A percentile compares a stretch with the other conserved stretches of the same genome.
phyloP scores from a whole-genome alignment of 2,113 vertebrate genomes.

The Chrysochloris asiatica region DNA sequence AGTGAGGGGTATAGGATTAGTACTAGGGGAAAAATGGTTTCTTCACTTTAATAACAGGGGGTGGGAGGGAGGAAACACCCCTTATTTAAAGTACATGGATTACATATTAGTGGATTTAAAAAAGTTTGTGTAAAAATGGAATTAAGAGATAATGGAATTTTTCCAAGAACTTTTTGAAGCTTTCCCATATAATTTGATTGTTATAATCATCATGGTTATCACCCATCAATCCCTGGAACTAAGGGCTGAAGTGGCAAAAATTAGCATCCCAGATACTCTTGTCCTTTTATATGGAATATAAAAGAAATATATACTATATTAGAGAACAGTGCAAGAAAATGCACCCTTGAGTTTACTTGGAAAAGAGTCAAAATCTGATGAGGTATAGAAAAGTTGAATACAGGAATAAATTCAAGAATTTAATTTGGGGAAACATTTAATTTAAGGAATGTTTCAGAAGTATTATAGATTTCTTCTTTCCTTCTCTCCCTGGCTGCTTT shows the following conservation, averaged over 20 bases:
- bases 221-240: background rate
- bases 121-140: too few relatives aligned
- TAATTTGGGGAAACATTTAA: slow-evolving; percentile 23
- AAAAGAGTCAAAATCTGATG: slow-evolving; percentile 1
- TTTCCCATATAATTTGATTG: background rate
- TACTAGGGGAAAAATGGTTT: background rate
- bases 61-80: background rate
- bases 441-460: background rate
- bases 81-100: background rate
- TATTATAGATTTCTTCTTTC: background rate
- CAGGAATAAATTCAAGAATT: background rate
- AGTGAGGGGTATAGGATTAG: background rate
- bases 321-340: background rate
- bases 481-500: background rate
- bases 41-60: background rate
- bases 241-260: background rate
- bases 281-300: background rate
- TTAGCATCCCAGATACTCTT: background rate
- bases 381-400: background rate
- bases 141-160: too few relatives aligned
- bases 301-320: background rate
- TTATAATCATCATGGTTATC: background rate
- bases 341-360: background rate
- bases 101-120: too few relatives aligned
- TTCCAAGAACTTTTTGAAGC: too few relatives aligned